Evolutionary conservation across 2,113 vertebrate species (phyloP), one percentile per base, ranked within the genome.

Genomic region (Dromas ardeola): DNA sequence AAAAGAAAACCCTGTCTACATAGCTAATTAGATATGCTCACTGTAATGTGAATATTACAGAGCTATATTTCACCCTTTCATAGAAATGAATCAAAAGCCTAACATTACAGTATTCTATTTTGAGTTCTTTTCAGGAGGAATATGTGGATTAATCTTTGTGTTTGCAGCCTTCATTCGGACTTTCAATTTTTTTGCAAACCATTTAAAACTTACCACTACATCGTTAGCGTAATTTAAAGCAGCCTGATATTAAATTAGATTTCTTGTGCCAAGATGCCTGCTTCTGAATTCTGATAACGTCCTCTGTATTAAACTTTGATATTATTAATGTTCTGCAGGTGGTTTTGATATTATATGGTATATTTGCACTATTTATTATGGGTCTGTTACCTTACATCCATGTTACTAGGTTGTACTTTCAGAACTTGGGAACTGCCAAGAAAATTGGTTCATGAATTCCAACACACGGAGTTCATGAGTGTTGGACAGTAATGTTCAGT

Each of bases 391-490:
- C 47, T 62, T 67, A 23, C 15, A 45, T 40, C 38, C 22, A 3
- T 53, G 6, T 52, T 63, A 45, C 59, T 32, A 26, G 47, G 25
- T 8, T 43, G 13, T 58, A 30, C 45, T 88, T 76, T 55, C 8
- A 49, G 22, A 69, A 38, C 56, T 52, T 63, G 42, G 21, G 21
- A 81, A 40, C 47, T 66, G 14, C 25, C 10, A 42, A 61, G 42
- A 62, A 56, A 56, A 36, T 32, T 52, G 15, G 3, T n/a, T 67
- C 59, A 53, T 49, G 47, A 49, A 22, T 11, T 49, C 47, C 21
- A 22, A 19, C 11, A 15, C 1, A 0, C 6, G 10, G 45, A 59
- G 11, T 56, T 32, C 67, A 19, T 55, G 30, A 45, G 25, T 6
- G 2, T 13, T 72, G 40, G 32, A 32, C 40, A 80, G 5, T 21